phyloP scores from a whole-genome alignment of 2,888 invertebrate species.

The Physocephala rufipes region DNA sequence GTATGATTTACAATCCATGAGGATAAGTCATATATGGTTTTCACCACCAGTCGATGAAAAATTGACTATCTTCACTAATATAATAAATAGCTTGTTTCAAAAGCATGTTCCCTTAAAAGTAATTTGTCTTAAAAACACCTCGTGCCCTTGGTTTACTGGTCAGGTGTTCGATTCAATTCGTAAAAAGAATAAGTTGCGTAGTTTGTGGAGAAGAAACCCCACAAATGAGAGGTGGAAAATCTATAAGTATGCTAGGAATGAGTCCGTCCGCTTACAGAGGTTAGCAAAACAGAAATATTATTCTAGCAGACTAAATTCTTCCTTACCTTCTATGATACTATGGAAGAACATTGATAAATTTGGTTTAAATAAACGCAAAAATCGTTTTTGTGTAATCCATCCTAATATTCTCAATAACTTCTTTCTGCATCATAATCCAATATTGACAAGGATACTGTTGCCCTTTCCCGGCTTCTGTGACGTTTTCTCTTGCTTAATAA shows the following conservation, averaged over 20 bases:
- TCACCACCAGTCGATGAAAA: not conserved
- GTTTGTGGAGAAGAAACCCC: not conserved
- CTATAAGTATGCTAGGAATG: not conserved
- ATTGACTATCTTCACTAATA: not conserved
- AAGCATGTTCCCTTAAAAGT: not conserved
- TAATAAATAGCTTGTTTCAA: not conserved
- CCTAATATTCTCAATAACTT: no score
- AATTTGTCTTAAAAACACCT: not conserved
- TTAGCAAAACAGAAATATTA: not conserved
- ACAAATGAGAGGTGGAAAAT: not conserved
- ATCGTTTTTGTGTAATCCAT: no score
- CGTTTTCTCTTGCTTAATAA: no score
- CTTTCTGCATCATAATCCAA: no score
- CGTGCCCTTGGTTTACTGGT: not conserved
- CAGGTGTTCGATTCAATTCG: not conserved
- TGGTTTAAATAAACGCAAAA: not conserved
- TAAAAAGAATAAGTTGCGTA: not conserved
- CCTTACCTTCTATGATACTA: not conserved
- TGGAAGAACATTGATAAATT: not conserved
- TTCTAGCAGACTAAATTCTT: not conserved
- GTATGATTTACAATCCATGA: not conserved
- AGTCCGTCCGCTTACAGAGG: not conserved
- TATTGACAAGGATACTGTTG: no score
- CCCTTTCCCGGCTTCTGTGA: no score
- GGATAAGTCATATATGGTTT: not conserved